A percentile compares a stretch with the other conserved stretches of the same genome.
Evolutionary conservation across 2,888 invertebrate genomes (phyloP).

Genomic region (Hydriomena furcata): DNA sequence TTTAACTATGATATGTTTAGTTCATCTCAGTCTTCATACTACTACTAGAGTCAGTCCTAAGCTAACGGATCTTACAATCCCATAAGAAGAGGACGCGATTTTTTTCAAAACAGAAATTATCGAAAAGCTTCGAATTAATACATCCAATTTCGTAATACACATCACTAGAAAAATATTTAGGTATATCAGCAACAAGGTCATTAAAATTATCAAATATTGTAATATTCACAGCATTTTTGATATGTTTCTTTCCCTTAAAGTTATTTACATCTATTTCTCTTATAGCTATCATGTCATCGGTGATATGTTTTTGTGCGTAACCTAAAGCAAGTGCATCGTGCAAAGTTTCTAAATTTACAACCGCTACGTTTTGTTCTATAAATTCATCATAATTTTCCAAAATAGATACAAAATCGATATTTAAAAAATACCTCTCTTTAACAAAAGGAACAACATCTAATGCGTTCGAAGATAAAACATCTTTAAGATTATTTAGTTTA

Average conservation of each 20-base stretch:
- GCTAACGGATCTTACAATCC: conserved; percentile 79
- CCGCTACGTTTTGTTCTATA: conserved; percentile 60
- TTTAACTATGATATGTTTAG: conserved; percentile 78
- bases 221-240: conserved; percentile 82
- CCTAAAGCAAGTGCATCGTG: conserved; percentile 78
- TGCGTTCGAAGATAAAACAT: conserved; percentile 36
- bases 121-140: conserved; percentile 75
- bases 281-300: conserved; percentile 55
- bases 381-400: conserved; percentile 72
- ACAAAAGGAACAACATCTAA: conserved; percentile 60
- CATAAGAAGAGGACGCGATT: conserved; percentile 82
- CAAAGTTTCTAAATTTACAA: conserved; percentile 58
- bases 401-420: conserved; percentile 69
- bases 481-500: conserved; percentile 42
- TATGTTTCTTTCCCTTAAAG: conserved; percentile 76
- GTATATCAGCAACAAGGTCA: conserved; percentile 78
- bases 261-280: conserved; percentile 69
- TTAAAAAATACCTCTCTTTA: conserved; percentile 66
- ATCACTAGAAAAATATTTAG: conserved; percentile 83
- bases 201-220: conserved; percentile 81
- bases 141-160: conserved; percentile 77
- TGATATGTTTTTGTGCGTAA: conserved; percentile 70
- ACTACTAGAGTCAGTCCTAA: conserved; percentile 81
- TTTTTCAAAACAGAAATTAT: conserved; percentile 73
- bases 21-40: conserved; percentile 81